A percentile compares a stretch with the other conserved stretches of the same genome.
These are phyloP conservation scores for Icerya purchasi DNA, from an alignment of 2,888 invertebrate species.

Conservation along the genomic window DNA sequence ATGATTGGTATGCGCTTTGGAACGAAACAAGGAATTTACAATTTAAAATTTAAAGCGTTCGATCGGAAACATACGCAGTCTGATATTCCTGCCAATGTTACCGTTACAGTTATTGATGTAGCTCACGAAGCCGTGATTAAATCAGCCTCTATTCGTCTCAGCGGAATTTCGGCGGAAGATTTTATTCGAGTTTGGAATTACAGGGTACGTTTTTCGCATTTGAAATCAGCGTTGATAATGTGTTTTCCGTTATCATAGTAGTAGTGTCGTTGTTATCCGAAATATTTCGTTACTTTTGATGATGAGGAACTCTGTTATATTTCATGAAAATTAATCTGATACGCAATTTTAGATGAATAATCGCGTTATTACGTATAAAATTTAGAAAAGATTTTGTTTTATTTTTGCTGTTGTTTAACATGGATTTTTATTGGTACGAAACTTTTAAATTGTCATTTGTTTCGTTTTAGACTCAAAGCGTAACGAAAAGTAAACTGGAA, in stretches of 20 bases:
- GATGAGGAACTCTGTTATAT: no score
- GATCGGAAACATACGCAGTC: slow-evolving; percentile 87
- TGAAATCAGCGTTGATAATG: no score
- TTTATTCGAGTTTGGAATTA: slow-evolving; percentile 90
- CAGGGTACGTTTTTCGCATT: slow-evolving; percentile 31
- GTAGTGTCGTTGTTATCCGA: no score
- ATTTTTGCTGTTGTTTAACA: no score
- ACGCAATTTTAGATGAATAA: no score
- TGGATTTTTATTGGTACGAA: no score
- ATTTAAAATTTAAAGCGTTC: slow-evolving; percentile 54
- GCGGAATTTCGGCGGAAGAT: slow-evolving; percentile 87
- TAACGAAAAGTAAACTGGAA: slow-evolving; percentile 71
- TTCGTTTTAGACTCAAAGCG: slow-evolving; percentile 39
- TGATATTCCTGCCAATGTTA: slow-evolving; percentile 88
- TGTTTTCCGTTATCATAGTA: no score
- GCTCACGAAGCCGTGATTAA: slow-evolving; percentile 88
- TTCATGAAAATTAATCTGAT: no score
- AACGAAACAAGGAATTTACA: slow-evolving; percentile 68
- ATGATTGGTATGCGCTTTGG: slow-evolving; percentile 90
- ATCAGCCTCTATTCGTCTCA: slow-evolving; percentile 80
- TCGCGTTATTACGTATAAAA: no score
- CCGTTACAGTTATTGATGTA: slow-evolving; percentile 80
- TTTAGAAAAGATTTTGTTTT: no score
- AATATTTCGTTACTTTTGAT: no score
- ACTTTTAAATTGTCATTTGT: no score